phyloP scores from a whole-genome alignment of 2,113 vertebrate species.

The Dipodomys merriami region DNA sequence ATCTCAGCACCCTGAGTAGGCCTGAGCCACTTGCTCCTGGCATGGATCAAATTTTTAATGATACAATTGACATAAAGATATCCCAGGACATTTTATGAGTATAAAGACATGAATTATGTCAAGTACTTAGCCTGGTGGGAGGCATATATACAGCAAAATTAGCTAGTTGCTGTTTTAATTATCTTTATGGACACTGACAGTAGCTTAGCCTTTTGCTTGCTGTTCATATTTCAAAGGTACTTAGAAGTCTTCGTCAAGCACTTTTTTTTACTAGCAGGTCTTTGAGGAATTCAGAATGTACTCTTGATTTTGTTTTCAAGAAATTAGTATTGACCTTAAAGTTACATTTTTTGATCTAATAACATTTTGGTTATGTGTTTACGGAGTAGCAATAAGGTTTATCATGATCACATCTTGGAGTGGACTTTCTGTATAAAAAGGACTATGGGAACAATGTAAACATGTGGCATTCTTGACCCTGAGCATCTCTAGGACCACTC shows the following conservation, averaged over 20 bases:
- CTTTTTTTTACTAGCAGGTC: no score
- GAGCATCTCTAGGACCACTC: neutral
- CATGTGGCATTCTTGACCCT: no score
- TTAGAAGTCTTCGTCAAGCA: neutral
- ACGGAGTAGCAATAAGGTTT: neutral
- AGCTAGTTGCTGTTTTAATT: conserved; percentile 11
- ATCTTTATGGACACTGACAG: conserved; percentile 6
- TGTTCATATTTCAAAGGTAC: conserved; percentile 44
- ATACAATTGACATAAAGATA: conserved; percentile 4
- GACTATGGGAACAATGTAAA: no score
- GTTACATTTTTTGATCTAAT: conserved; percentile 6
- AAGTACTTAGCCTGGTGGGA: neutral
- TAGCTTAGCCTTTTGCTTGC: neutral
- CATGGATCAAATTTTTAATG: neutral
- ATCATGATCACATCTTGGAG: neutral
- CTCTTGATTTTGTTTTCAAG: conserved; percentile 1
- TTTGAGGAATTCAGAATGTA: neutral
- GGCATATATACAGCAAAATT: neutral
- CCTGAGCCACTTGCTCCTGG: no score
- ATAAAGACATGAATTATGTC: neutral
- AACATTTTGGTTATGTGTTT: neutral
- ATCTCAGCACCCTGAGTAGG: neutral
- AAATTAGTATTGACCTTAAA: conserved; percentile 21
- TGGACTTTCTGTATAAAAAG: no score
- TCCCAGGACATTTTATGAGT: neutral